Evolutionary conservation across 2,113 vertebrate genomes (phyloP).

Genomic region (Ardeotis arabs): DNA sequence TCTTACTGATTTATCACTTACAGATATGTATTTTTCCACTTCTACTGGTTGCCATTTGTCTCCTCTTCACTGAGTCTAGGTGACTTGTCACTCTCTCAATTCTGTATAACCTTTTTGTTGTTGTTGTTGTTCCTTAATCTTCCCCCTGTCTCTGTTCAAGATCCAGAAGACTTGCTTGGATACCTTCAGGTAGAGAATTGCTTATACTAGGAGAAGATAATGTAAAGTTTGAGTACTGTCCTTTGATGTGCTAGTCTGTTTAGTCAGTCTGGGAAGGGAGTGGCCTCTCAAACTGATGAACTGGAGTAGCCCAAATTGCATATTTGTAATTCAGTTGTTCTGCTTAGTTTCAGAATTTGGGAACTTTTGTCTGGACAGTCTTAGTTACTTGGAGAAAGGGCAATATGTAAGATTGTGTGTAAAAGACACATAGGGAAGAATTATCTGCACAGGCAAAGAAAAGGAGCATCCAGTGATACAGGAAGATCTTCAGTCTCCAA

Average conservation of each 20-base stretch:
- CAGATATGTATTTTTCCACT: neutral
- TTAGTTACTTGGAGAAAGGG: neutral
- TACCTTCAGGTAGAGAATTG: neutral
- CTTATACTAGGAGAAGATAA: neutral
- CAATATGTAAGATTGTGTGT: neutral
- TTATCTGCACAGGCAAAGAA: neutral
- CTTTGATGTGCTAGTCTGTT: neutral
- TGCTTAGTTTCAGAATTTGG: neutral
- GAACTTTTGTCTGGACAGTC: neutral
- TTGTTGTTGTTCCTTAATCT: neutral
- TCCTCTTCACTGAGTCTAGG: neutral
- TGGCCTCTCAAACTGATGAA: neutral
- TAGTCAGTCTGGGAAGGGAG: neutral
- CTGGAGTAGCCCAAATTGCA: fast-evolving
- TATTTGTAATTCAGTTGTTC: neutral
- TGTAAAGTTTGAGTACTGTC: neutral
- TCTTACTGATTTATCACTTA: neutral
- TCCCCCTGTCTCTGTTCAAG: neutral
- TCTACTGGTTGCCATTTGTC: neutral
- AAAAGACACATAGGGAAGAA: neutral
- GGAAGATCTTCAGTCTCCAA: neutral
- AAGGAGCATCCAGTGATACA: neutral
- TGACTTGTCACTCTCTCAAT: neutral
- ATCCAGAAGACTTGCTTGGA: neutral
- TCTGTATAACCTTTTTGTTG: neutral